These are phyloP conservation scores for Cyphomyrmex costatus DNA, from an alignment of 1,140 invertebrate species.

Conservation along the genomic window DNA sequence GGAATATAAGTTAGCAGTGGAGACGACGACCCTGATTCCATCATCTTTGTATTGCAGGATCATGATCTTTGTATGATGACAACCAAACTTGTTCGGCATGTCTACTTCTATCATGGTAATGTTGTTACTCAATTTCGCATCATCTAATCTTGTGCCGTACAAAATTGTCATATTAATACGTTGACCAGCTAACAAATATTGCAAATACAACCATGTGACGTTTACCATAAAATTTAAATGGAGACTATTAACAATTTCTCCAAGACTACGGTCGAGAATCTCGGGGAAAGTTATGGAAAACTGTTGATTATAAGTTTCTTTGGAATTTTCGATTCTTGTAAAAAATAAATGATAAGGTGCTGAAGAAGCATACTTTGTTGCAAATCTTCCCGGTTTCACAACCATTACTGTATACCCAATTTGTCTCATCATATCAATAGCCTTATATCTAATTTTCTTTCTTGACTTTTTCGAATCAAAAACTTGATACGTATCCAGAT, in stretches of 20 bases:
- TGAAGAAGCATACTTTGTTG: constrained; percentile 89
- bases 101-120: constrained; percentile 90
- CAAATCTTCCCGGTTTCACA: constrained; percentile 87
- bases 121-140: constrained; percentile 87
- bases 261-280: constrained; percentile 92
- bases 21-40: constrained; percentile 94
- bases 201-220: constrained; percentile 93
- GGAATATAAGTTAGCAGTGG: constrained; percentile 96
- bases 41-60: constrained; percentile 94
- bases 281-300: constrained; percentile 92
- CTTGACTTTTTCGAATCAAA: constrained; percentile 57
- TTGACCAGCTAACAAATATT: constrained; percentile 92
- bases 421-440: constrained; percentile 75
- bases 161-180: constrained; percentile 89
- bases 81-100: constrained; percentile 93
- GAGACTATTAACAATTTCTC: constrained; percentile 90
- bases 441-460: constrained; percentile 71
- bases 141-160: constrained; percentile 91
- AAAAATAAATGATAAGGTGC: constrained; percentile 94
- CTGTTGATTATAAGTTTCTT: constrained; percentile 89
- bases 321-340: constrained; percentile 90
- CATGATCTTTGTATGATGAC: constrained; percentile 98
- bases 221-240: constrained; percentile 98
- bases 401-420: constrained; percentile 73
- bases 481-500: constrained; percentile 32